Evolutionary conservation across 2,888 invertebrate species (phyloP), one percentile per base, ranked within the genome.

Genomic region (Pogonocherus hispidulus): DNA sequence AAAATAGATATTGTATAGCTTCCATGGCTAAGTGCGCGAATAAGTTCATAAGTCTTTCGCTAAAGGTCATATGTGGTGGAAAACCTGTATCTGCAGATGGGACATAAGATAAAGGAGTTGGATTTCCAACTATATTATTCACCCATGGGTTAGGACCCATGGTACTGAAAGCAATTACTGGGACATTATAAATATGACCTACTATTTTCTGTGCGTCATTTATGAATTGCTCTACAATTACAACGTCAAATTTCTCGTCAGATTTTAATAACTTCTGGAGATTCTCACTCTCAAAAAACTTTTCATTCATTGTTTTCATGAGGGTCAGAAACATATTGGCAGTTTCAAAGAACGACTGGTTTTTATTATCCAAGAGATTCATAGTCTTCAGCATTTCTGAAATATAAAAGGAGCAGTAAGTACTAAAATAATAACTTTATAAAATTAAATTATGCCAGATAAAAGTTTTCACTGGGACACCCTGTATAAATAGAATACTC

Each of bases 31-130:
- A 52, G 3, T 5, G 72, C 9, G 16, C 49, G 1, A 85, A 84
- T 0, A 87, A 82, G 76, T 90, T 91, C 22, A 84, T 79, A 0
- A 89, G 49, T 71, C 91, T 81, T 74, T 88, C 86, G 78, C 81
- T 81, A 71, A 91, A 90, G 27, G 82, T 87, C 82, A 88, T 87
- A 55, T 79, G 79, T 32, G 87, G 84, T 47, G 82, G 22, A 65
- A 80, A 85, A 3, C 84, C 79, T 63, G 85, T 70, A 64, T 85
- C 85, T 3, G 83, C 82, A 52, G 87, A 85, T 0, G 89, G 87
- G 37, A 88, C 85, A 78, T 87, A 88, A 0, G 89, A 86, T 76
- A 86, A 86, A 0, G 87, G 87, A 0, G 83, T 80, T 1, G 88
- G 85, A 52, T 86, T 80, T 0, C 88, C 88, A 80, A 87, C 84